Base-by-base conservation (phyloP, 2,113 vertebrate genomes). In the Nyctibius bracteatus region DNA sequence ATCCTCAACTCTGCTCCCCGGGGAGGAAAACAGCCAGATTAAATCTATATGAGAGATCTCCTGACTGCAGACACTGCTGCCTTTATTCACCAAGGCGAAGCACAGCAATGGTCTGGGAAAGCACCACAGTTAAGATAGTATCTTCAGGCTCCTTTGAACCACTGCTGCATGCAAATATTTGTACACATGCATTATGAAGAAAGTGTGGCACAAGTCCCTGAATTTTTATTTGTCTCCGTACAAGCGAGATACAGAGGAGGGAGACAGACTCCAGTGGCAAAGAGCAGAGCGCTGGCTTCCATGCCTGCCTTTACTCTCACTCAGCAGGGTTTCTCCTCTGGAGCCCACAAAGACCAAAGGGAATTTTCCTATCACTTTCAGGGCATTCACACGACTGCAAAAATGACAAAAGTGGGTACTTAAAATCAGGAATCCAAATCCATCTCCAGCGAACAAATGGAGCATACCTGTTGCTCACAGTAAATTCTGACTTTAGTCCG, bases 111-210 rank as follows among this genome's bases (percentile, higher is more conserved):
- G 94, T 92, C 95, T 87, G 92, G 96, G 94, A 97, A 97, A 97
- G 92, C 92, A 96, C 92, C 86, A 89, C 91, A 54, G 92, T 94
- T 96, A 92, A 97, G 96, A 96, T 94, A 46, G 54, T 43, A 94
- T 96, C 91, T 95, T 66, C 81, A 80, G 86, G 94, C 91, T 95
- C 91, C 93, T 96, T 96, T 97, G 95, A 97, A 96, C 83, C 49
- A 15, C 84, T 87, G 86, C 91, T 93, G 95, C 96, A 96, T 92
- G 94, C 92, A 96, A 96, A 96, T 96, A 89, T 96, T 97, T 96
- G 94, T 92, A 96, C 66, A 92, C 82, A 94, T 49, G 90, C 73
- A 75, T 92, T 92, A 95, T 54, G 90, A 93, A 94, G 83, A 86
- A 91, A 97, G 83, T 25, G 88, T 87, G 92, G 92, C 83, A 94